Base-by-base conservation (phyloP, 1,140 invertebrate genomes). In the Scylla paramamosain region DNA sequence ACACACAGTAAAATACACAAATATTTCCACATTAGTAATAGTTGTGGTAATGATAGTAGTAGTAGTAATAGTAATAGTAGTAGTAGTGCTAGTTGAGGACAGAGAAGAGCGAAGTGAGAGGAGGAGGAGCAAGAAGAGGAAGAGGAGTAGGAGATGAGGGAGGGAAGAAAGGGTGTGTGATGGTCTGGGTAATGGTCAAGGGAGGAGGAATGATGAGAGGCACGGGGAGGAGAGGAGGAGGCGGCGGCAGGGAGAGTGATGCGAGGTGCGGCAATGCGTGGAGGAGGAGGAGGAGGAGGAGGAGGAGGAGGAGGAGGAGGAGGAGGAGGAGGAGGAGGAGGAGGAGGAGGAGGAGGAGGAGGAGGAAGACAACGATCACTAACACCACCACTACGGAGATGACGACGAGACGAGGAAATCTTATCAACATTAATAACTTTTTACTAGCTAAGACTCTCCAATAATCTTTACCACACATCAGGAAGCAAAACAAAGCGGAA, bases 11-110 rank as follows among this genome's bases (percentile, higher is more conserved):
- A 59, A 87, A 87, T 93, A 93, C 77, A 92, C 31, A 92, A 77
- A 92, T 67, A 32, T 31, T 16, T 92, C 16, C 10, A 67, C 28
- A 91, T 29, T 29, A 89, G 88, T 89, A 89, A 39, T 89, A 89
- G 88, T 46, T 48, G 88, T 89, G 48, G 88, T 48, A 89, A 39
- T 89, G 48, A 39, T n/a, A 89, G 39, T 89, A 89, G 88, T 46
- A 89, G 88, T 89, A 89, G 88, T 89, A 89, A 39, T 46, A 89
- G 88, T 89, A 48, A 8, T 89, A 48, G 88, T 48, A 48, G 88
- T 88, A 39, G 86, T 88, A 6, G 25, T 88, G 16, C 39, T 39
- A 88, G 86, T 88, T 29, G 86, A 20, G 39, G 86, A 20, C 4
- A 29, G n/a, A 88, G 86, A 39, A 88, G 86, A 14, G 39, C n/a